Base-by-base conservation (phyloP, 2,888 invertebrate species). In the Rhamnusium bicolor region DNA sequence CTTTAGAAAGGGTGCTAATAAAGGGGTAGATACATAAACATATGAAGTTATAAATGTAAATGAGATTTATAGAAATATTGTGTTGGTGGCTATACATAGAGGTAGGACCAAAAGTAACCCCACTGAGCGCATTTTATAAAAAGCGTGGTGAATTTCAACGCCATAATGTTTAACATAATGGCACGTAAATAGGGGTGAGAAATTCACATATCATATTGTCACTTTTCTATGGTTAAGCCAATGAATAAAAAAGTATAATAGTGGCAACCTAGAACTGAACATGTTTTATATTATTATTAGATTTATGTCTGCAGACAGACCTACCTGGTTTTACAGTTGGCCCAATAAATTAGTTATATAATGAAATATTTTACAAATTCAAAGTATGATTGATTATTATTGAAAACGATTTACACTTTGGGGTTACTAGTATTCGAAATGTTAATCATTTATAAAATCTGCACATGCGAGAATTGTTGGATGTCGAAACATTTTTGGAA, bases 161-260 rank as follows among this genome's bases (percentile, higher is more conserved):
- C 79, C 79, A 79, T 75, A 79, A 79, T 78, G 78, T 79, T 79
- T 79, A 72, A 71, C 66, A 71, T 76, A 78, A 77, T 72, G 53
- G 68, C 60, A 71, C 74, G 66, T 78, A 78, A 76, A 76, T 74
- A 79, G 79, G 79, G 77, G 79, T 77, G 73, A 75, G 71, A 75
- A 78, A 73, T 56, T 72, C 65, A 73, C 73, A 74, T 74, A 75
- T 75, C 72, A 68, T 69, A 71, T 49, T 76, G 72, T 76, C 60
- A 51, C 71, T 78, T 74, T 71, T 73, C 76, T 71, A 78, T 77
- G 77, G 77, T 77, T 66, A 67, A 65, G 61, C 73, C 74, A 75
- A 76, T 76, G 78, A 78, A 78, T 76, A 74, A 74, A 69, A n/a
- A 69, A 62, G 51, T 12, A 60, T 46, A 40, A 51, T 49, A 21